A percentile compares a stretch with the other conserved stretches of the same genome.
These are phyloP conservation scores for Hypena proboscidalis DNA, from an alignment of 2,888 invertebrate species.

Conservation along the genomic window DNA sequence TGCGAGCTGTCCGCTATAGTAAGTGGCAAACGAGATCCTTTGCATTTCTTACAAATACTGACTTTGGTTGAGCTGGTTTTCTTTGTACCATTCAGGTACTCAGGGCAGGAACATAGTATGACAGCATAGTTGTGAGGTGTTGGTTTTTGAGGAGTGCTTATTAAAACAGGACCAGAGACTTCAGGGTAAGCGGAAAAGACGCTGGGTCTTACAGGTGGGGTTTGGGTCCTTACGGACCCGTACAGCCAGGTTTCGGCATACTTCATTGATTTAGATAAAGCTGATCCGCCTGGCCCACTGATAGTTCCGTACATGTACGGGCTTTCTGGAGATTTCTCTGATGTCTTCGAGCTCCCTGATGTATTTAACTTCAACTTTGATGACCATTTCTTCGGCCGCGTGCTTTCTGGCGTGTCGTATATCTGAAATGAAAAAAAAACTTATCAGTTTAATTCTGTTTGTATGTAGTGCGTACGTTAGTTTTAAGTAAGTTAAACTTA, in stretches of 20 bases:
- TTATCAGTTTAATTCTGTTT: neutral
- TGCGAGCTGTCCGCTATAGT: conserved; percentile 86
- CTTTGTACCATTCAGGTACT: conserved; percentile 92
- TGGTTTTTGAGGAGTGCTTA: conserved; percentile 83
- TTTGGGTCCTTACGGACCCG: conserved; percentile 88
- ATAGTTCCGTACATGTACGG: conserved; percentile 81
- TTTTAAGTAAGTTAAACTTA: too few relatives aligned
- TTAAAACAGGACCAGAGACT: conserved; percentile 75
- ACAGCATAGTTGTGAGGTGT: conserved; percentile 88
- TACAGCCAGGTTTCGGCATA: conserved; percentile 95
- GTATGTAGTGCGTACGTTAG: too few relatives aligned
- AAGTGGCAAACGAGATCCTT: conserved; percentile 91
- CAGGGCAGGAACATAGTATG: conserved; percentile 92
- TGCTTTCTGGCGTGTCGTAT: conserved; percentile 80
- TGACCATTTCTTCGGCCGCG: conserved; percentile 89
- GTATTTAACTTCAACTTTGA: conserved; percentile 87
- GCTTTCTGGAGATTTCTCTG: conserved; percentile 78
- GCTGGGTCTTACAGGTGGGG: conserved; percentile 75
- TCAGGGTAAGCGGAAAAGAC: conserved; percentile 81
- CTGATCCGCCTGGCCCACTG: conserved; percentile 87
- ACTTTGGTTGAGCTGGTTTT: conserved; percentile 90
- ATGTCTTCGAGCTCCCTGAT: conserved; percentile 75
- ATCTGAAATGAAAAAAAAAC: conserved; percentile 68
- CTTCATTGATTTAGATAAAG: conserved; percentile 93
- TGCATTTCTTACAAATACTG: conserved; percentile 93